Evolutionary conservation across 2,888 invertebrate species (phyloP), one percentile per base, ranked within the genome.

Genomic region (Ellobium chinense): DNA sequence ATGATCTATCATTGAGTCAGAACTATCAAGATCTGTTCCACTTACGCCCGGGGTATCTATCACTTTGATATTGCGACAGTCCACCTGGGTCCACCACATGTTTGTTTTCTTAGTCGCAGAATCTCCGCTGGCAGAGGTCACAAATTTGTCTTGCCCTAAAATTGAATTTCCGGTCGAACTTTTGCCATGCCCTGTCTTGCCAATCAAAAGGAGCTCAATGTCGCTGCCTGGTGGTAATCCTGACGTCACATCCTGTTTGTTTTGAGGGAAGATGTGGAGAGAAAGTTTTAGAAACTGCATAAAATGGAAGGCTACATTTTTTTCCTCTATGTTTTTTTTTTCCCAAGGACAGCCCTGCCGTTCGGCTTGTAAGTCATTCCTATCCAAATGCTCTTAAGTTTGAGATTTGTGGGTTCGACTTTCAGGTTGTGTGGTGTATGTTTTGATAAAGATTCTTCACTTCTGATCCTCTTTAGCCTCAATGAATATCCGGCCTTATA

Each of bases 11-110:
- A n/a, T n/a, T 1, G 69, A 78, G 1, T 14, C 7, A 31, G 18
- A 7, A 18, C 31, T 27, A 18, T 24, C 9, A 14, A 36, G 24
- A 9, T 24, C 24, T 9, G 72, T 70, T 31, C 72, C 78, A 72
- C 62, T 62, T n/a, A 78, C 70, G 27, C 78, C 70, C 27, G 70
- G 78, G 9, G 72, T 78, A 56, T 78, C 78, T 4, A 78, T 72
- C 3, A 78, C 78, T 68, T 78, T 78, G 54, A 78, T 62, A 21
- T 18, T 72, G 54, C 78, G 78, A 34, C 78, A 70, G 63, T 78
- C 70, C 9, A 78, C 31, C 1, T 62, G 24, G 21, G 63, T 3
- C 63, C 72, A 78, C 2, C 46, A 70, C 18, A 70, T 62, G 18
- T 12, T 9, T 27, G 29, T 63, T 9, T 54, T 0, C 3, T 14